Evolutionary conservation across 2,888 invertebrate species (phyloP), one percentile per base, ranked within the genome.

Genomic region (Dryobota labecula): DNA sequence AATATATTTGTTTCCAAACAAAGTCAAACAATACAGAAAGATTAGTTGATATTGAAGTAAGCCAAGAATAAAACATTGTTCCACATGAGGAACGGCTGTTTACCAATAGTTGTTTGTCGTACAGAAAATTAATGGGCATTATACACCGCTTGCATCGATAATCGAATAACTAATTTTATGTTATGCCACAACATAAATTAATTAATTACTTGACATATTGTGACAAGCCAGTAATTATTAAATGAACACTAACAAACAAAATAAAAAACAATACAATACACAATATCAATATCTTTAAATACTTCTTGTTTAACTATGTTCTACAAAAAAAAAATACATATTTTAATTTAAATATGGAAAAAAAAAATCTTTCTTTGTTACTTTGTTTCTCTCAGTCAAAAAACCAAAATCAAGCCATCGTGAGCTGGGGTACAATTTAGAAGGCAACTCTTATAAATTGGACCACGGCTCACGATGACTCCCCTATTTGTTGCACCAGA

Each of bases 371-470:
- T n/a, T 4, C 1, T 47, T 47, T n/a, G 9, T n/a, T n/a, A n/a
- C n/a, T 47, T 47, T n/a, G n/a, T 24, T 47, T 24, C 5, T 24
- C 13, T 47, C 13, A n/a, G 11, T 9, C 2, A 0, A 9, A 45
- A 45, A 47, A 24, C 1, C n/a, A 47, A 47, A 2, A 47, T 47
- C n/a, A n/a, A n/a, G n/a, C n/a, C n/a, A n/a, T n/a, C n/a, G n/a
- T n/a, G n/a, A n/a, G n/a, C n/a, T n/a, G n/a, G n/a, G n/a, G n/a
- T n/a, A n/a, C n/a, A n/a, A n/a, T n/a, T n/a, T n/a, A n/a, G n/a
- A n/a, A n/a, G n/a, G n/a, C n/a, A n/a, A n/a, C 53, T 53, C 84
- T 56, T 67, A 7, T 77, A 73, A 84, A 76, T 84, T 84, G 77
- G 71, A 61, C 77, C 83, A 71, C 43, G 20, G 6, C 9, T 49